Evolutionary conservation across 2,113 vertebrate species (phyloP).

Genomic region (Pedetes capensis): DNA sequence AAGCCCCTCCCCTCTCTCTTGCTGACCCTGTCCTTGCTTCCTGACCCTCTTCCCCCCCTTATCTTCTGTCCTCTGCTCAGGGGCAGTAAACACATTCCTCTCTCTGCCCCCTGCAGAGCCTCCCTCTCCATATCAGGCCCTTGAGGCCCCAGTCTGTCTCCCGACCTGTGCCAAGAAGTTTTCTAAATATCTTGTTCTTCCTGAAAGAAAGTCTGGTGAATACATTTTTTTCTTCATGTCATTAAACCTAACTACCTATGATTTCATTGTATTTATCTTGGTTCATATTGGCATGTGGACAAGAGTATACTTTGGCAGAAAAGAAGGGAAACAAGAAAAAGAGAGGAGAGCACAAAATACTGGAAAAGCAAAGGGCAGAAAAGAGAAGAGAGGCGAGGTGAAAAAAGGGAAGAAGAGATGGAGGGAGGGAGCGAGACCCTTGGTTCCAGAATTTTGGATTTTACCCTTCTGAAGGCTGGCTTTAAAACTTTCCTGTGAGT

Average conservation of each 20-base stretch:
- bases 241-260: conserved; percentile 17
- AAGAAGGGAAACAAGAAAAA: not conserved
- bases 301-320: not conserved
- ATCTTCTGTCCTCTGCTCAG: not conserved
- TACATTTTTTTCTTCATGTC: not conserved
- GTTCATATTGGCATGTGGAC: not conserved
- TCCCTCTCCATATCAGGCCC: not conserved
- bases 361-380: too few relatives aligned
- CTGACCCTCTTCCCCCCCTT: not conserved
- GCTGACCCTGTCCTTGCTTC: not conserved
- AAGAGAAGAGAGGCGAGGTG: too few relatives aligned
- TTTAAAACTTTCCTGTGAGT: not conserved
- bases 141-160: not conserved
- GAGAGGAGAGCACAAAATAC: not conserved
- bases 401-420: not conserved
- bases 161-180: not conserved
- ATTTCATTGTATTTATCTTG: conserved; percentile 18
- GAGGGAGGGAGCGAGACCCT: too few relatives aligned
- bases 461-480: not conserved
- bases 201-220: not conserved
- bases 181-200: conserved; percentile 42
- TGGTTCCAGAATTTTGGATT: not conserved
- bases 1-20: not conserved
- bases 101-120: not conserved
- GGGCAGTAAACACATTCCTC: conserved; percentile 41